These are phyloP conservation scores for Nomada fabriciana DNA, from an alignment of 2,888 invertebrate genomes.

Conservation along the genomic window DNA sequence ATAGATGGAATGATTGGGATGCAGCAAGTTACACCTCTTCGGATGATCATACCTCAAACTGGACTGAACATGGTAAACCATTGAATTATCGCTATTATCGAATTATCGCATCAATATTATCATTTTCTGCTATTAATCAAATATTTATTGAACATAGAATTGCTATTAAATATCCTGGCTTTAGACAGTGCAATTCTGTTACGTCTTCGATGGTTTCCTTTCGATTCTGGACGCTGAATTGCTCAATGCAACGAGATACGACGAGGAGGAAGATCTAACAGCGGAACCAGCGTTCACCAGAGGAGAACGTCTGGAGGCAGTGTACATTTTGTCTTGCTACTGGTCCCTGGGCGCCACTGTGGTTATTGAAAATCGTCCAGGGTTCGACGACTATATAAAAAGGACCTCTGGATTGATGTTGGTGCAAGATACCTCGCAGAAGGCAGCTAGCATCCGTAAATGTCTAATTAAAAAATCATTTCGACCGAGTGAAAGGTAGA, in stretches of 20 bases:
- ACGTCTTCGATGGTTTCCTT: slow-evolving; percentile 91
- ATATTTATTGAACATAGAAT: background rate
- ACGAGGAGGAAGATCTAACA: slow-evolving; percentile 49
- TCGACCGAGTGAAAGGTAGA: background rate
- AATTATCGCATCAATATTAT: background rate
- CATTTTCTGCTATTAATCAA: background rate
- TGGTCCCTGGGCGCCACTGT: slow-evolving; percentile 94
- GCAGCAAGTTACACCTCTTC: slow-evolving; percentile 90
- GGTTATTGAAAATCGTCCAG: slow-evolving; percentile 88
- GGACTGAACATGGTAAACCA: slow-evolving; percentile 91
- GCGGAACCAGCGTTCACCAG: slow-evolving; percentile 74
- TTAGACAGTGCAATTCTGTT: slow-evolving; percentile 92
- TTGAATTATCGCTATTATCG: slow-evolving; percentile 19
- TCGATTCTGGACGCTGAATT: slow-evolving; percentile 78
- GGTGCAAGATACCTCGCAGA: slow-evolving; percentile 88
- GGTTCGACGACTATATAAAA: slow-evolving; percentile 93
- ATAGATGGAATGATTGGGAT: slow-evolving; percentile 90
- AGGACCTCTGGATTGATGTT: slow-evolving; percentile 89
- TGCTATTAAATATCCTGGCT: background rate
- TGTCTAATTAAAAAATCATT: background rate
- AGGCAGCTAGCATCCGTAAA: slow-evolving; percentile 87
- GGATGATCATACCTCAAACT: slow-evolving; percentile 93
- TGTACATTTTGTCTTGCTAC: slow-evolving; percentile 89
- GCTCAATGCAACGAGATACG: background rate
- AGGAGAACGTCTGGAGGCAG: slow-evolving; percentile 79